Percentiles rank a stretch among this genome's conserved stretches.
Evolutionary conservation across 2,113 vertebrate genomes (phyloP).

Genomic region (Brienomyrus brachyistius): DNA sequence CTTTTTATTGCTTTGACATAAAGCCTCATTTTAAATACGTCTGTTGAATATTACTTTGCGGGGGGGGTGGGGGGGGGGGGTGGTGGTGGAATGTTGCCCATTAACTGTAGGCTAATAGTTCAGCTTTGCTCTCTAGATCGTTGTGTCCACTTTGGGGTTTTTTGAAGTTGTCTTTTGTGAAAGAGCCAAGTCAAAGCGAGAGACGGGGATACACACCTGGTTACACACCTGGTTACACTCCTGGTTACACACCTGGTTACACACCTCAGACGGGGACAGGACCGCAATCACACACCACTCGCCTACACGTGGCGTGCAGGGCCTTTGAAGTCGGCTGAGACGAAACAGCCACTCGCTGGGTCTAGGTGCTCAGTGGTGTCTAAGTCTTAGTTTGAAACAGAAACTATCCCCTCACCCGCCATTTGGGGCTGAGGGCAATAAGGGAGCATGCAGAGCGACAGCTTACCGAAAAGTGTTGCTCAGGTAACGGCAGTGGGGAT

Average conservation of each 20-base stretch:
- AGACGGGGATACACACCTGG: too few species aligned
- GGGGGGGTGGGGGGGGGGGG: neutral
- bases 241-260: neutral
- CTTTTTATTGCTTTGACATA: neutral
- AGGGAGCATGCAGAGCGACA: neutral
- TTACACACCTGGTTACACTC: neutral
- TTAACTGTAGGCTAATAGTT: neutral
- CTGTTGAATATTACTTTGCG: neutral
- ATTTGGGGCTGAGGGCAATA: neutral
- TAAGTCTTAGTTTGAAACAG: neutral
- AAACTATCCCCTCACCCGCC: neutral
- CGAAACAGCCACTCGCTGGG: neutral
- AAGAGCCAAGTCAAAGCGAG: neutral
- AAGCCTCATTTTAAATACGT: neutral
- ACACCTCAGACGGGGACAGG: neutral
- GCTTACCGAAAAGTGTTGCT: neutral
- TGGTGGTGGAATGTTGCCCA: neutral
- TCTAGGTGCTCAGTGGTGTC: slow-evolving; percentile 7
- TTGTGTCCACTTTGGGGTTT: neutral
- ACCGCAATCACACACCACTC: neutral
- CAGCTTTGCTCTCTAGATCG: neutral
- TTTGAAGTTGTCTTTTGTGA: neutral
- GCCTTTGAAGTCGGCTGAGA: neutral
- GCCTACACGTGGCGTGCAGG: neutral
- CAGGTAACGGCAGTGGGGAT: neutral